Evolutionary conservation across 1,140 invertebrate species (phyloP).

Genomic region (Stegodyphus mimosarum): DNA sequence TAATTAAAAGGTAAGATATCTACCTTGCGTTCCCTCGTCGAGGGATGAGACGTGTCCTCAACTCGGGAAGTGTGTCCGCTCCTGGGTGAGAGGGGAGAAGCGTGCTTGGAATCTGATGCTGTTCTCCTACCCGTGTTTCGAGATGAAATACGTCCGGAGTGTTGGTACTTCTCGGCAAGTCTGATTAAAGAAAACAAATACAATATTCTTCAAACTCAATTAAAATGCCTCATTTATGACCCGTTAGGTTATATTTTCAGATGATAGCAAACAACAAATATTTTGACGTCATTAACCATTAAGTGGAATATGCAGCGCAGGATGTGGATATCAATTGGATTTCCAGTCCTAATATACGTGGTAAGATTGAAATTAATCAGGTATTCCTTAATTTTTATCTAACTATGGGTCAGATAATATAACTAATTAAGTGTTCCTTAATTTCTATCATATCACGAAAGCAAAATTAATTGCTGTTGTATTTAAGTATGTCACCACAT

Average conservation of each 20-base stretch:
- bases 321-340: not conserved
- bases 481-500: no score
- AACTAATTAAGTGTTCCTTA: no score
- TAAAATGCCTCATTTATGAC: not conserved
- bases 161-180: constrained; percentile 47
- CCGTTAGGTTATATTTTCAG: not conserved
- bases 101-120: constrained; percentile 30
- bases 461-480: no score
- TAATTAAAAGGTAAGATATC: no score
- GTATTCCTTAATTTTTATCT: no score
- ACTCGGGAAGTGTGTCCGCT: constrained; percentile 28
- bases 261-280: not conserved
- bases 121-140: constrained; percentile 35
- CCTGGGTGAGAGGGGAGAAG: constrained; percentile 27
- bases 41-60: constrained; percentile 8
- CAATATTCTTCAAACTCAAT: no score
- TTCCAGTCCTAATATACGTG: no score
- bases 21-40: constrained; percentile 42
- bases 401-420: no score
- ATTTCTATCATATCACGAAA: no score
- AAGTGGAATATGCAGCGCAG: not conserved
- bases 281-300: not conserved
- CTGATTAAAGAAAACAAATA: not conserved
- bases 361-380: no score
- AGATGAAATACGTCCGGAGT: constrained; percentile 25